Base-by-base conservation (phyloP, 2,797 vertebrate genomes). In the Sandelia bainsii region DNA sequence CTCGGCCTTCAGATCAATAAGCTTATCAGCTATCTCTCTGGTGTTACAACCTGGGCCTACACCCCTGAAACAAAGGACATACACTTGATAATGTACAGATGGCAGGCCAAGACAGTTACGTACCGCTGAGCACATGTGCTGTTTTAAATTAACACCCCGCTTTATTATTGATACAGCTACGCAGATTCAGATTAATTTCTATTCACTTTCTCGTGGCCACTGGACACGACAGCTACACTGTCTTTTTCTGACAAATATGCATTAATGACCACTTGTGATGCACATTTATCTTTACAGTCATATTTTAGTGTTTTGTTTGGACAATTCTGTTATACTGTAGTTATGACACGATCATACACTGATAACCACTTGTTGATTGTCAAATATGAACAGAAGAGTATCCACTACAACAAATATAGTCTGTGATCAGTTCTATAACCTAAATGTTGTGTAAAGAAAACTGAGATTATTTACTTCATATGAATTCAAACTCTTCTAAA, bases 21-120 rank as follows among this genome's bases (percentile, higher is more conserved):
- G 93, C 83, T 99, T 99, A 93, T 99, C 97, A 0, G 97, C 97
- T 65, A 99, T 99, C 87, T 99, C 98, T 48, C 98, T 93, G 0
- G 98, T 99, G 90, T 99, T 99, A 85, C 98, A 99, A 80, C 98
- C 98, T 45, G 98, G 98, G 65, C 98, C 98, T 14, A 99, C 98
- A 0, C 98, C 98, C 85, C 98, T 99, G 83, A 74, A 77, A 81
- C 9, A 85, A 52, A 84, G 75, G 6, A 51, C 16, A 84, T 17
- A 50, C 1, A 42, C 37, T 69, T n/a, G 7, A 20, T 75, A 12
- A 74, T n/a, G n/a, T 13, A 27, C 2, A 54, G 6, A 37, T 32
- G 54, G 54, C 20, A 42, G 32, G 19, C 22, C 64, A 42, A 39
- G n/a, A 46, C 19, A 17, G 12, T 22, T 16, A 27, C 58, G 69